Evolutionary conservation across 2,888 invertebrate genomes (phyloP), one percentile per base, ranked within the genome.

Genomic region (Andrena haemorrhoa): DNA sequence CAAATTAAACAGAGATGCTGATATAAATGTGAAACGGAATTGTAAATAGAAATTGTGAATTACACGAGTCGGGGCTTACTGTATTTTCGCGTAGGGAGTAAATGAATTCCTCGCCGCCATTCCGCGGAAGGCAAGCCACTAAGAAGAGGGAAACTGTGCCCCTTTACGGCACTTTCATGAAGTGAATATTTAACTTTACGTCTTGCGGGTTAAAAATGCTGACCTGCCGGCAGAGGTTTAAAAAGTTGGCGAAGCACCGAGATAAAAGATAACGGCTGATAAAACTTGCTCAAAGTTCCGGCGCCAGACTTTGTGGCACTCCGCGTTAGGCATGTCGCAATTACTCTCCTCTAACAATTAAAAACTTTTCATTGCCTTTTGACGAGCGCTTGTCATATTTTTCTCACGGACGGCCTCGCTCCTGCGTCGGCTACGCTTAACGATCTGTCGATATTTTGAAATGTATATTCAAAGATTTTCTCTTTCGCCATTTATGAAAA

Each of bases 121-220:
- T 82, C 64, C 78, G 33, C 16, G 41, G 61, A 56, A 51, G 75
- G 58, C 66, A 75, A 87, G 77, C 78, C 75, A 65, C 74, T 75
- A 75, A 76, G 85, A 84, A 72, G 83, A 82, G 84, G 56, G 41
- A 86, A 88, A 89, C 87, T 76, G 87, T 86, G 82, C 84, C 89
- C 87, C 87, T 88, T 90, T 90, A 90, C 86, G 87, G 87, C 89
- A 84, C 89, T 88, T 90, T 89, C 85, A 89, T 89, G 89, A 89
- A 89, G 87, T 89, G 90, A 90, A 91, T 91, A 91, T 91, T 91
- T 90, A 91, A 90, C 89, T 91, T 91, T 90, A 88, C 86, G 90
- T 88, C 90, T 87, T 88, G 86, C 88, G 89, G 92, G 91, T 92
- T 92, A 91, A 92, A 92, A 92, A 91, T 89, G 89, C 89, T 91